These are phyloP conservation scores for Crax fasciolata DNA, from an alignment of 2,797 vertebrate genomes.

Conservation along the genomic window DNA sequence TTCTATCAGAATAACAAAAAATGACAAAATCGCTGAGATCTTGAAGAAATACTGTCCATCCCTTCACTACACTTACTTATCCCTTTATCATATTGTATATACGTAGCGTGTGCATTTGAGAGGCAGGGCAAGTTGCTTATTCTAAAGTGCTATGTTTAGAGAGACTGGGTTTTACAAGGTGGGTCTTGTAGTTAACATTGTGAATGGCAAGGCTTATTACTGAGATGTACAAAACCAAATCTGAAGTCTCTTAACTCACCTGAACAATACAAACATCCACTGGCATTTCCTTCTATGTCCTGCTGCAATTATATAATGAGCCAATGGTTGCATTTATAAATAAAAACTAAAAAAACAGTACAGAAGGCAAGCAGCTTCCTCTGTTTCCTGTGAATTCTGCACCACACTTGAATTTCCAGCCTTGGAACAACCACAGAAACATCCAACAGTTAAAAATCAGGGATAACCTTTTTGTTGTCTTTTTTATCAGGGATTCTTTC, in stretches of 20 bases:
- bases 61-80: background rate
- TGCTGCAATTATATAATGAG: background rate
- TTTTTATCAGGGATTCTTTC: background rate
- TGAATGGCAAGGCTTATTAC: background rate
- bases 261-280: background rate
- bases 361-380: background rate
- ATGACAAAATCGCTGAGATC: background rate
- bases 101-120: background rate
- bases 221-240: background rate
- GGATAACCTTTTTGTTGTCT: background rate
- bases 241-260: background rate
- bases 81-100: background rate
- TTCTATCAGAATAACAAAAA: background rate
- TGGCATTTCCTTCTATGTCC: background rate
- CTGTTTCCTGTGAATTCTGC: background rate
- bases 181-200: background rate
- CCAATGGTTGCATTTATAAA: background rate
- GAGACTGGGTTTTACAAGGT: background rate
- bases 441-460: background rate
- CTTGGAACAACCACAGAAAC: background rate
- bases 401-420: background rate
- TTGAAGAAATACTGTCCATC: background rate
- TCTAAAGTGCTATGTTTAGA: background rate
- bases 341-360: slow-evolving; percentile 18
- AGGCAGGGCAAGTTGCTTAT: background rate